Base-by-base conservation (phyloP, 2,888 invertebrate genomes). In the Monopis laevigella region DNA sequence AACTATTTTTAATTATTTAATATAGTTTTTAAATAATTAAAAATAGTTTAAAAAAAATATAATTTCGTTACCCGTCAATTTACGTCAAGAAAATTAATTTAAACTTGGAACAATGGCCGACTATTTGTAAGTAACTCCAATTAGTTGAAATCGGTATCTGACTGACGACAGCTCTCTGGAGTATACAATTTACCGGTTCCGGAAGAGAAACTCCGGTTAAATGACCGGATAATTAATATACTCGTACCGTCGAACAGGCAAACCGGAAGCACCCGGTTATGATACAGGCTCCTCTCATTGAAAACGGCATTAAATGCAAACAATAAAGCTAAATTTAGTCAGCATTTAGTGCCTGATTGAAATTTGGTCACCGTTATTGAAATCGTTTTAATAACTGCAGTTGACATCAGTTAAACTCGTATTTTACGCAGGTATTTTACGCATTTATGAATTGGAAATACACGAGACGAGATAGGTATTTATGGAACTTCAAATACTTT, bases 201-300 rank as follows among this genome's bases (percentile, higher is more conserved):
- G 32, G 32, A 32, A 13, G 32, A n/a, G n/a, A n/a, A n/a, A n/a
- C n/a, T 13, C 32, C 59, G 56, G 60, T 56, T 55, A 59, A 62
- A 59, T 62, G 59, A 55, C 55, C 52, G 56, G 62, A 56, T 69
- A 69, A 71, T 70, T 66, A 68, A 70, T 68, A 18, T 10, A 10
- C 14, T 6, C 30, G 61, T 62, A 58, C 56, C 55, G 53, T 56
- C 56, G 56, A 67, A 65, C 59, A 58, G 62, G 55, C 59, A 21
- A 21, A 53, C 61, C 58, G 56, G 53, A 53, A 56, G 55, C 57
- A 55, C 50, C 55, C 52, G 52, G 55, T 54, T 55, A 58, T 17
- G 16, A 32, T 32, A 32, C 17, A 29, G 14, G 13, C 13, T 29
- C 14, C 7, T 13, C 29, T n/a, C 12, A 29, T 13, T 29, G 12